Evolutionary conservation across 2,888 invertebrate genomes (phyloP).

Genomic region (Melieria omissa): DNA sequence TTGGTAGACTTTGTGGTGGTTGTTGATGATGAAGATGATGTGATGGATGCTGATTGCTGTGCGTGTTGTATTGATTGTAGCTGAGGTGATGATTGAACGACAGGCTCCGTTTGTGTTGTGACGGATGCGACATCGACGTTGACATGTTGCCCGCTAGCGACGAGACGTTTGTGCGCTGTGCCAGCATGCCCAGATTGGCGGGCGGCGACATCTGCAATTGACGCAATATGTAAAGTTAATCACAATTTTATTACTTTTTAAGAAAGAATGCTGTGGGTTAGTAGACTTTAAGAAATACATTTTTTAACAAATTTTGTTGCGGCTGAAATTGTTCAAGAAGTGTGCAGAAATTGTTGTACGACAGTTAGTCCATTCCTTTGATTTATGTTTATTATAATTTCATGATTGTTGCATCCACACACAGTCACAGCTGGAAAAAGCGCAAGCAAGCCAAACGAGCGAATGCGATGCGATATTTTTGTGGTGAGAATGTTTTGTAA

Average conservation of each 20-base stretch:
- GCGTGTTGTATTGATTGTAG: conserved; percentile 72
- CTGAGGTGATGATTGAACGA: conserved; percentile 79
- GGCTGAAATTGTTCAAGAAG: not conserved
- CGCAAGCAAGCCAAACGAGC: conserved; percentile 62
- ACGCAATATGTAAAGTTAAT: not conserved
- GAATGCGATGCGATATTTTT: conserved; percentile 48
- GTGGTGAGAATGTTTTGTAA: conserved; percentile 56
- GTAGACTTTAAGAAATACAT: not conserved
- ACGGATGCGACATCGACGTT: conserved; percentile 60
- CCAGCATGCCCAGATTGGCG: conserved; percentile 61
- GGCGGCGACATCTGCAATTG: conserved; percentile 73
- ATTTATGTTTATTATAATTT: conserved; percentile 1
- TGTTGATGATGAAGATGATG: conserved; percentile 68
- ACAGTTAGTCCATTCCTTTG: conserved; percentile 14
- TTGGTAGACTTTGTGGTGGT: conserved; percentile 71
- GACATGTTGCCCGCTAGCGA: conserved; percentile 44
- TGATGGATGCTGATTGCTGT: conserved; percentile 67
- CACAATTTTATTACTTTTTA: not conserved
- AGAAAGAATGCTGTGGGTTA: not conserved
- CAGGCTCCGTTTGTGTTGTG: conserved; percentile 76
- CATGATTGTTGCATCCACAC: conserved; percentile 15
- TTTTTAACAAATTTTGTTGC: conserved; percentile 9
- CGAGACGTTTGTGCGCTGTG: conserved; percentile 56
- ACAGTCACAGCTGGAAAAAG: conserved; percentile 50
- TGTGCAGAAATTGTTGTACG: conserved; percentile 13